Conservation (phyloP, 1,140 invertebrate genomes). For the Drosophila subpulchrella region DNA sequence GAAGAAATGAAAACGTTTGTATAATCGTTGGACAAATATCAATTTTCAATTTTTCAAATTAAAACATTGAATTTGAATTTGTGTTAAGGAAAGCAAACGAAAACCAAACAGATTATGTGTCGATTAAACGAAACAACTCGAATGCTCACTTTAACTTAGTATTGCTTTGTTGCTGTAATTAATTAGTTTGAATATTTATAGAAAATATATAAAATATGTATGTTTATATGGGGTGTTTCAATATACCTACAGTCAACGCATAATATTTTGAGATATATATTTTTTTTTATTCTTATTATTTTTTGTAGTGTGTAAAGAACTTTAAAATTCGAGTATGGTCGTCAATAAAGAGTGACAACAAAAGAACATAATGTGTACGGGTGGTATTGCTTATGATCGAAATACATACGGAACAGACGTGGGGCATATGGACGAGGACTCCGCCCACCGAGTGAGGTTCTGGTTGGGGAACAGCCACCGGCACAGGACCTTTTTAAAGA, state of each 20-base stretch:
- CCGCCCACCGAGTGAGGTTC: conserved; percentile 92
- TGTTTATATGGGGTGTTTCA: conserved; percentile 51
- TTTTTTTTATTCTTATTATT: conserved; percentile 18
- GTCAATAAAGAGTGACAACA: conserved; percentile 57
- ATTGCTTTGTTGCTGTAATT: conserved; percentile 66
- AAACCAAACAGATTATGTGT: conserved; percentile 5
- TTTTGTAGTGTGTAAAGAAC: conserved; percentile 45
- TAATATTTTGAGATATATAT: conserved; percentile 41
- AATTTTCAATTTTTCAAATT: conserved; percentile 40
- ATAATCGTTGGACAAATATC: conserved; percentile 56
- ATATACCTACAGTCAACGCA: conserved; percentile 75
- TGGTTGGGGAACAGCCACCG: conserved; percentile 85
- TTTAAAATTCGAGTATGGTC: conserved; percentile 50
- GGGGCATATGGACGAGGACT: conserved; percentile 94
- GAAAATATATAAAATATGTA: conserved; percentile 51
- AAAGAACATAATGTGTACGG: conserved; percentile 62
- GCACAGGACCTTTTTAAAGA: conserved; percentile 81
- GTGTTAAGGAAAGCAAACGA: conserved; percentile 19
- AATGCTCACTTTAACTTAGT: conserved; percentile 56
- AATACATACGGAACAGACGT: conserved; percentile 89
- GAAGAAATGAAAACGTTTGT: conserved; percentile 75
- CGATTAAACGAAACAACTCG: conserved; percentile 27
- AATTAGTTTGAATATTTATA: conserved; percentile 61
- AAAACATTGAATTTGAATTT: conserved; percentile 35
- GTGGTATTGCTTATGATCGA: conserved; percentile 19